Percentiles rank a stretch among this genome's conserved stretches.
These are phyloP conservation scores for Chaetodon trifasciatus DNA, from an alignment of 2,797 vertebrate genomes.

Conservation along the genomic window DNA sequence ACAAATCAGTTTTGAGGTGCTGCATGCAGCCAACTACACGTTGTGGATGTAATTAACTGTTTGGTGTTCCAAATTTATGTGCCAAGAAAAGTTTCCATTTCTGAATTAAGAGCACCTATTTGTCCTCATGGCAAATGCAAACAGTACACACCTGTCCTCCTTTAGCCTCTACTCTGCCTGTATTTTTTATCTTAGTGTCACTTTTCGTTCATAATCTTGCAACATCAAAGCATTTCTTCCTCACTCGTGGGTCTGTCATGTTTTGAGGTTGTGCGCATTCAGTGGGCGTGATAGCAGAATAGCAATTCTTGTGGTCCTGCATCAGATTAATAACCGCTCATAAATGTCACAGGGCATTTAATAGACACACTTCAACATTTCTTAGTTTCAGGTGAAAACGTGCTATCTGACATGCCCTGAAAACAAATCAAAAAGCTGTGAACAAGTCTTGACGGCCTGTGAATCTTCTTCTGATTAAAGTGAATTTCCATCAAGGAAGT, in stretches of 20 bases:
- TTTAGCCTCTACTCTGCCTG: neutral
- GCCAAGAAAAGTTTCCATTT: neutral
- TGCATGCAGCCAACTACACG: neutral
- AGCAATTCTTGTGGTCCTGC: neutral
- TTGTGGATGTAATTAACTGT: neutral
- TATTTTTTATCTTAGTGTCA: neutral
- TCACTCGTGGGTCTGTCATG: neutral
- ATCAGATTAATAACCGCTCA: conserved; percentile 12
- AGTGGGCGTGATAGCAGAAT: conserved; percentile 9
- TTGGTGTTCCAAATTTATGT: neutral
- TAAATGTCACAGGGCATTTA: conserved; percentile 19
- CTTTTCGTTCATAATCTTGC: conserved; percentile 18
- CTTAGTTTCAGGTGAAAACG: conserved; percentile 48
- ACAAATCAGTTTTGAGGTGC: conserved; percentile 12
- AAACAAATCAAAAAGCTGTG: conserved; percentile 70
- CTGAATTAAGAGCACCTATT: neutral
- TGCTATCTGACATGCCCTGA: conserved; percentile 28
- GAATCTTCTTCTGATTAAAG: conserved; percentile 81
- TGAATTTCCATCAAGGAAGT: conserved; percentile 80
- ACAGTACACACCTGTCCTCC: neutral
- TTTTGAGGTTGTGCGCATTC: neutral
- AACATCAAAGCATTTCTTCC: conserved; percentile 30
- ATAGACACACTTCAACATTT: conserved; percentile 40
- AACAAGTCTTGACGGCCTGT: conserved; percentile 59
- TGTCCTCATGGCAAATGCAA: conserved; percentile 10